Evolutionary conservation across 2,888 invertebrate genomes (phyloP), one percentile per base, ranked within the genome.

Genomic region (Odontomyia ornata): DNA sequence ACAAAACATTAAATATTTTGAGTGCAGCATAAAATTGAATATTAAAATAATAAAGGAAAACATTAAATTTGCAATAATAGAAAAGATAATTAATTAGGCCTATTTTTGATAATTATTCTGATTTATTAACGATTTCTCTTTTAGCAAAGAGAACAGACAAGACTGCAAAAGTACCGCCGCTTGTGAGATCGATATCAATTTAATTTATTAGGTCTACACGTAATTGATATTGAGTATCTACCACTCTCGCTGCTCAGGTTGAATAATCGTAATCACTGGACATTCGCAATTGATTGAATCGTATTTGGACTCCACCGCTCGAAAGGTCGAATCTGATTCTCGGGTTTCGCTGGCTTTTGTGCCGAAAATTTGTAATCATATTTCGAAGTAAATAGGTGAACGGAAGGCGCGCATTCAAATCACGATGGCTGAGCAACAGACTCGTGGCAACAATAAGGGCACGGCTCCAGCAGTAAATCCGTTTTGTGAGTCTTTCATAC

Each of bases 401-500:
- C 11, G 21, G 11, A 36, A 36, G 36, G 36, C 36, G 36, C 36
- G 36, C 36, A 36, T 36, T 36, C 36, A 36, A 36, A 9, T 36
- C 36, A 76, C 73, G 78, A 77, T 78, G 89, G 90, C 88, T 90
- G 89, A 84, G 88, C 89, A 69, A 21, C 52, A 71, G 23, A 47
- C 52, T 27, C 60, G 60, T 36, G 75, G 75, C 64, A 60, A 30
- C 27, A 76, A 76, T 60, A 80, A 78, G 76, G 89, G 90, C 88
- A 90, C 89, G 84, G 88, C 89, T 84, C 89, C 89, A 86, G 88
- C 89, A 82, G 93, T 91, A 87, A 75, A 85, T 82, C 92, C 93
- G 99, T 80, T 99, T 99, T 88, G 94, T 94, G 79, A 96, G 93
- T 88, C 89, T 99, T 82, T 92, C 95, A 79, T 99, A 99, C 88